Base-by-base conservation (phyloP, 2,797 vertebrate genomes). In the Chanos chanos region DNA sequence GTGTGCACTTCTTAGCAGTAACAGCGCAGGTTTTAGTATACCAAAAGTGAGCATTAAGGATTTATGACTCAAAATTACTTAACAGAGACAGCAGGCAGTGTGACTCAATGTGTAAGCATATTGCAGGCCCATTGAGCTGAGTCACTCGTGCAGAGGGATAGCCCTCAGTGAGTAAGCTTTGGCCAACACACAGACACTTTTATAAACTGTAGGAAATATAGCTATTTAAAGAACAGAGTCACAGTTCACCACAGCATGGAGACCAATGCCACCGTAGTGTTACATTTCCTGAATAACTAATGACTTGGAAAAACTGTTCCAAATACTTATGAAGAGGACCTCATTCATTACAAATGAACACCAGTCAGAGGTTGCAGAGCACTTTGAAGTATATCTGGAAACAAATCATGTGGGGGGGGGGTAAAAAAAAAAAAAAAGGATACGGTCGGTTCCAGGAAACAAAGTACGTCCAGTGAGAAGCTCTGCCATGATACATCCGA, bases 401-500 rank as follows among this genome's bases (percentile, higher is more conserved):
- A 41, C 10, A 40, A 36, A 10, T 44, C 19, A 34, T 18, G 18
- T 34, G 10, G 6, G n/a, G 22, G 49, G 5, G 22, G 7, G 4
- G 1, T 30, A 10, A 22, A 21, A n/a, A 7, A 5, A 16, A 6
- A 21, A 3, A 8, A 5, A 80, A 98, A 99, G 96, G 96, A 99
- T 99, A 99, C 96, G 95, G 87, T 99, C 96, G 52, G 95, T 97
- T 76, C 96, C 96, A 19, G 96, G 96, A 77, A 99, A 99, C 77
- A 99, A 86, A 0, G 95, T 95, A 83, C 94, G 90, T 90, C 96
- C 96, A 51, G 95, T 98, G 66, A 99, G 89, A 22, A 99, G 91
- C 69, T 99, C 96, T 5, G 96, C 96, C 96, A 99, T 99, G 84
- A 99, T 99, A 89, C 96, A 99, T 70, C 96, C 96, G 81, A 99